phyloP scores from a whole-genome alignment of 2,797 vertebrate genomes.

The Muscicapa striata region DNA sequence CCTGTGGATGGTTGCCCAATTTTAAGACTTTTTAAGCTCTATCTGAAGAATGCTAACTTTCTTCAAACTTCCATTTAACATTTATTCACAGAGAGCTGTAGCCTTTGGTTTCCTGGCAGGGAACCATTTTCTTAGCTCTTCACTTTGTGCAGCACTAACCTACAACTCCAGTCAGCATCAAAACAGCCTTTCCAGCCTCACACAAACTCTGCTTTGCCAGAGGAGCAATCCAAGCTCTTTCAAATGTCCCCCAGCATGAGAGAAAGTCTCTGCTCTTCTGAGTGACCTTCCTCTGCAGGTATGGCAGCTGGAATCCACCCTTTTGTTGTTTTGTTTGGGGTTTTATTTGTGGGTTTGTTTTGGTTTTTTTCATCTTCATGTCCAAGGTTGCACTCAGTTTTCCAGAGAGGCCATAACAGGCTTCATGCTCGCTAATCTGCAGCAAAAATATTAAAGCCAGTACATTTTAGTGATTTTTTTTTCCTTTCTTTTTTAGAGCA shows the following conservation, averaged over 20 bases:
- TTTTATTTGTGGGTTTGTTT: neutral
- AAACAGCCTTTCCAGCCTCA: neutral
- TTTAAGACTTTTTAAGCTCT: neutral
- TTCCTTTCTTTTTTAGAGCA: neutral
- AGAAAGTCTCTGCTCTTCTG: neutral
- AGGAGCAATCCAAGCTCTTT: neutral
- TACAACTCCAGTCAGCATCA: neutral
- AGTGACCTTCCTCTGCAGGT: neutral
- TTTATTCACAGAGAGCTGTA: neutral
- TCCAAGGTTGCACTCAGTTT: neutral
- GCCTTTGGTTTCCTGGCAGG: neutral
- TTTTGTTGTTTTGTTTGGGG: neutral
- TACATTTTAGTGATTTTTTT: neutral
- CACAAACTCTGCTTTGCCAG: neutral
- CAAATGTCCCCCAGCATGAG: neutral
- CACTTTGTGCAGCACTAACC: neutral
- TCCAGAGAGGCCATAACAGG: neutral
- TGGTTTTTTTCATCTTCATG: accelerated
- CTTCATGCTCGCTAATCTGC: neutral
- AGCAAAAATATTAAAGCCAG: neutral
- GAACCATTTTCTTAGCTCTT: neutral
- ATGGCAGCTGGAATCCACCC: neutral
- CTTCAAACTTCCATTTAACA: neutral
- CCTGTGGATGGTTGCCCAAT: neutral
- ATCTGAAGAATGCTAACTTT: neutral